Evolutionary conservation across 2,797 vertebrate genomes (phyloP), one percentile per base, ranked within the genome.

Genomic region (Diplodus sargus): DNA sequence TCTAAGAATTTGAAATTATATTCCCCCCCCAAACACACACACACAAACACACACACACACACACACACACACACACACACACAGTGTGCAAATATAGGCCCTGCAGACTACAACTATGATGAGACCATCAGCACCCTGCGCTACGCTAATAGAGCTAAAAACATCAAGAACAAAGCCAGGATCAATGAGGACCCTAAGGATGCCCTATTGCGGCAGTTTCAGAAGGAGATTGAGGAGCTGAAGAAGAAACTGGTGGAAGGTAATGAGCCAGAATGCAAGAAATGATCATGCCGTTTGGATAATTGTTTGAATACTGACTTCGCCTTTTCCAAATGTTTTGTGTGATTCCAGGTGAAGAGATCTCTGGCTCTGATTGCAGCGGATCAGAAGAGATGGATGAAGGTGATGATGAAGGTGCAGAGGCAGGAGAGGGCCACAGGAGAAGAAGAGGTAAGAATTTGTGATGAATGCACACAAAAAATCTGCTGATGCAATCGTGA

Each of bases 111-210:
- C 86, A 99, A 99, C 92, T 99, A 99, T 0, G 98, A 99, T 63
- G 98, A 99, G 91, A 99, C 98, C 70, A 99, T 99, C 89, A 99
- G 98, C 88, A 99, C 98, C 0, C 94, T 99, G 61, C 96, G 98
- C 69, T 99, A 99, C 10, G 98, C 98, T 56, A 99, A 99, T 67
- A 94, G 98, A 86, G 98, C 98, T 85, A 99, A 99, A 93, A 99
- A 99, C 90, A 99, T 99, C 83, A 99, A 99, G 94, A 99, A 99
- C 91, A 99, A 99, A 93, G 98, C 98, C 78, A 96, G 98, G 91
- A 99, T 99, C 86, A 99, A 99, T 3, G 98, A 99, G 80, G 98
- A 99, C 85, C 98, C 98, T 51, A 99, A 99, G 84, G 98, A 99
- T 75, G 98, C 98, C 30, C 88, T 99, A 8, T 92, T 99, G 28